Evolutionary conservation across 2,113 vertebrate genomes (phyloP), one percentile per base, ranked within the genome.

Genomic region (Proteles cristata): DNA sequence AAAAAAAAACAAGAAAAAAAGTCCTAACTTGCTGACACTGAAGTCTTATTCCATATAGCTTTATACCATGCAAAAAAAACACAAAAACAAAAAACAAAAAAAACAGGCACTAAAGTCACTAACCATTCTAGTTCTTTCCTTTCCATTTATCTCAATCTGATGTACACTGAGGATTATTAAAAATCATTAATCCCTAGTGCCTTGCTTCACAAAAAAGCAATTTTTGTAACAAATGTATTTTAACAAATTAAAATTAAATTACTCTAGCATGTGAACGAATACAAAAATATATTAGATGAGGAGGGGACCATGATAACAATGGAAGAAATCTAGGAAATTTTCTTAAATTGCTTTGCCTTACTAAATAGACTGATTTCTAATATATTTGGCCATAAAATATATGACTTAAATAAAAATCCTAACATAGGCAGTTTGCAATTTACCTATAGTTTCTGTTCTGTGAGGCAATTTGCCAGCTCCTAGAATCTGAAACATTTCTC

Each of bases 201-300:
- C 58, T 84, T 50, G 63, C 65, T 71, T 94, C 87, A 93, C 50
- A 91, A 95, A 95, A 97, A 93, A 66, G 7, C 83, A 66, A 74
- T 80, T 95, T 95, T 93, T 93, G 7, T 80, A 90, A 94, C 35
- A 94, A 97, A 91, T 19, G 31, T 21, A 85, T 93, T 88, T 96
- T 83, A 86, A 96, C 33, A 96, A 93, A 97, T 86, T 86, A 35
- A 94, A 80, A 91, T 2, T 96, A 48, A 95, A 96, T 93, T 88
- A n/a, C 45, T 96, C 53, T 93, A 90, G 58, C 48, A 76, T 66
- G 63, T 93, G 23, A 92, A 8, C 48, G 91, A 90, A 95, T 45
- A 93, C 1, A 92, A 80, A 88, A 96, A 88, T n/a, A 55, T 50
- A 76, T 17, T 43, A 88, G 66, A 93, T 35, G 53, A 92, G 39